phyloP scores from a whole-genome alignment of 2,797 vertebrate species.

The Peromyscus melanophrys region DNA sequence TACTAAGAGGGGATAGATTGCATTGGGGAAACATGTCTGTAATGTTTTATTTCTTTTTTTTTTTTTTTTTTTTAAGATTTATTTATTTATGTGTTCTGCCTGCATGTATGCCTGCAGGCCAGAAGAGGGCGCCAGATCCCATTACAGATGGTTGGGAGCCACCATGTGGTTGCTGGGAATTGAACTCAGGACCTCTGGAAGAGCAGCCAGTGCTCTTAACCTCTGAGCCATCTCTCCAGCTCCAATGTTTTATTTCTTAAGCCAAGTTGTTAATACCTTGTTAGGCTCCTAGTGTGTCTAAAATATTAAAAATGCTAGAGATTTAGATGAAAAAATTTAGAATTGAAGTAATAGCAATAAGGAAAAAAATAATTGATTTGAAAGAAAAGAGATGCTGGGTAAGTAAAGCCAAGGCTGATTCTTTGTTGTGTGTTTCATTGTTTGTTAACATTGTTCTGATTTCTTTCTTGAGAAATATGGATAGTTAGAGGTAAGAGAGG shows the following conservation, averaged over 20 bases:
- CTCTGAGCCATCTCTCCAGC: no score
- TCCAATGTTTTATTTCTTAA: neutral
- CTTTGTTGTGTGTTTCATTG: neutral
- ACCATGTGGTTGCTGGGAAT: no score
- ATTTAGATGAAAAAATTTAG: neutral
- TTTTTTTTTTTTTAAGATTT: no score
- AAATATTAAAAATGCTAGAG: slow-evolving; percentile 25
- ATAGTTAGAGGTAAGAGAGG: slow-evolving; percentile 34
- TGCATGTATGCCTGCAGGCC: no score
- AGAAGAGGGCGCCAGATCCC: no score
- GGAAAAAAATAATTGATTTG: neutral
- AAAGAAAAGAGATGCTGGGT: neutral
- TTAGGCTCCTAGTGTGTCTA: neutral
- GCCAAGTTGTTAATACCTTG: neutral
- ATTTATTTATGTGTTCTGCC: no score
- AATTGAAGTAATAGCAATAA: slow-evolving; percentile 5
- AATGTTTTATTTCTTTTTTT: neutral
- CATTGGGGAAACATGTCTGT: neutral
- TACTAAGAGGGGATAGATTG: neutral
- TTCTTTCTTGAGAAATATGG: slow-evolving; percentile 61
- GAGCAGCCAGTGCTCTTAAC: no score
- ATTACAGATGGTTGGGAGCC: no score
- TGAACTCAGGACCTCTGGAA: no score
- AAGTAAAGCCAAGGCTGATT: neutral
- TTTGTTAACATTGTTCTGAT: slow-evolving; percentile 26